These are phyloP conservation scores for Ormyrus pomaceus DNA, from an alignment of 2,888 invertebrate species.

Conservation along the genomic window DNA sequence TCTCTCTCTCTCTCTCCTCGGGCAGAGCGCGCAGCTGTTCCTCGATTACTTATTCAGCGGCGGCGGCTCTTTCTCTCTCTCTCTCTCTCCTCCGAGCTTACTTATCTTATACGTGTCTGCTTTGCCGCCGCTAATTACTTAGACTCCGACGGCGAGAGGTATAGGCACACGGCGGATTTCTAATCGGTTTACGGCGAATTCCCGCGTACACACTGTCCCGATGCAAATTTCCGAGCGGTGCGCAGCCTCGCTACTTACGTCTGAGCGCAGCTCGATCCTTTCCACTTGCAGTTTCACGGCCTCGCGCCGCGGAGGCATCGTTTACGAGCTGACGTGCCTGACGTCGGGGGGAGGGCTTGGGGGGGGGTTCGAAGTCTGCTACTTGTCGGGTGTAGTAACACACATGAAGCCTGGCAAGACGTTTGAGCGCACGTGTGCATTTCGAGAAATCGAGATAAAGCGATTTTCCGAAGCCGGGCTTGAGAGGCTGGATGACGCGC, in stretches of 20 bases:
- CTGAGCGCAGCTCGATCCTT: neutral
- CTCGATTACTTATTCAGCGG: conserved; percentile 42
- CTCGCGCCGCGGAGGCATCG: neutral
- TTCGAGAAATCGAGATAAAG: conserved; percentile 11
- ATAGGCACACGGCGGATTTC: conserved; percentile 10
- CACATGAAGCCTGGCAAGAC: neutral
- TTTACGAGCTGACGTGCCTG: neutral
- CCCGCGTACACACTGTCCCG: conserved; percentile 3
- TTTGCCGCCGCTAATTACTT: conserved; percentile 34
- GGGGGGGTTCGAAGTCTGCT: neutral
- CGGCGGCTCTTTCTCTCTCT: neutral
- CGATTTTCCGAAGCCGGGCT: conserved; percentile 20
- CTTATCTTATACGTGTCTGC: conserved; percentile 19
- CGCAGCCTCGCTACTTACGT: conserved; percentile 4
- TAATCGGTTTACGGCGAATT: conserved; percentile 30
- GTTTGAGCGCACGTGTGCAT: too few species aligned
- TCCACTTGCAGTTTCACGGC: neutral
- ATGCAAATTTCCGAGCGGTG: conserved; percentile 8
- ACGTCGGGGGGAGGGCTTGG: neutral
- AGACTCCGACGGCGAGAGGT: neutral
- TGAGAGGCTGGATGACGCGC: neutral
- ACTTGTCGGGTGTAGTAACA: neutral
- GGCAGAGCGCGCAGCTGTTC: conserved; percentile 11
- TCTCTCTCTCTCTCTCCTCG: neutral
- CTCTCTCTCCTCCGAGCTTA: neutral